Conservation (phyloP, 2,888 invertebrate species). For the Margaritifera margaritifera region DNA sequence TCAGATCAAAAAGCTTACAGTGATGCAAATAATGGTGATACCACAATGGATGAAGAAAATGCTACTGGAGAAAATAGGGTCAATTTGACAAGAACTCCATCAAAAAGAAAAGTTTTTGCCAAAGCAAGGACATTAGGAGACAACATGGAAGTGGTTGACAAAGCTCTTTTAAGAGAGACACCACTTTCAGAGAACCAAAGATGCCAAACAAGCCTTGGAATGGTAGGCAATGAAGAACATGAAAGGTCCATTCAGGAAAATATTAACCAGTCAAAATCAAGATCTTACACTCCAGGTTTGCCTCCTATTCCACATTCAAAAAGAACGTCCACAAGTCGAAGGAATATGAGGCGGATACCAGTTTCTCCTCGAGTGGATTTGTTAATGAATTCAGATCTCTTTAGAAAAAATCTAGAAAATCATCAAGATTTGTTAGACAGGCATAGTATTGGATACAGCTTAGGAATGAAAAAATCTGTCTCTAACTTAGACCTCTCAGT, state of each 20-base stretch:
- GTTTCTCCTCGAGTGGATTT: constrained; percentile 52
- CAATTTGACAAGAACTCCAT: too few species aligned
- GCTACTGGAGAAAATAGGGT: too few species aligned
- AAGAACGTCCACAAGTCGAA: constrained; percentile 14
- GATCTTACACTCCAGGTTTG: constrained; percentile 32
- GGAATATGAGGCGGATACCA: constrained; percentile 31
- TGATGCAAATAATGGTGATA: too few species aligned
- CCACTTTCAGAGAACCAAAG: too few species aligned
- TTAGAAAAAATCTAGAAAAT: constrained; percentile 52
- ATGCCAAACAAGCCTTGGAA: too few species aligned
- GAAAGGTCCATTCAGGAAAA: constrained; percentile 3
- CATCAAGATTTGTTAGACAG: constrained; percentile 41
- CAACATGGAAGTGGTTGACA: too few species aligned
- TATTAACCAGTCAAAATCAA: constrained; percentile 27
- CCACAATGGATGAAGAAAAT: too few species aligned
- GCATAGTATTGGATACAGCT: constrained; percentile 29
- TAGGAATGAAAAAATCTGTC: constrained; percentile 49
- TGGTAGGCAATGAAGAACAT: too few species aligned
- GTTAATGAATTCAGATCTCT: constrained; percentile 50
- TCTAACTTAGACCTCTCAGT: constrained; percentile 50
- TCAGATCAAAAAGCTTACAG: too few species aligned
- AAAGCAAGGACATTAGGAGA: too few species aligned
- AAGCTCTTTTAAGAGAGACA: too few species aligned
- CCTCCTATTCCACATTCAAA: constrained; percentile 12
- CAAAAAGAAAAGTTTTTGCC: too few species aligned